Evolutionary conservation across 2,888 invertebrate genomes (phyloP), one percentile per base, ranked within the genome.

Genomic region (Agrochola lota): DNA sequence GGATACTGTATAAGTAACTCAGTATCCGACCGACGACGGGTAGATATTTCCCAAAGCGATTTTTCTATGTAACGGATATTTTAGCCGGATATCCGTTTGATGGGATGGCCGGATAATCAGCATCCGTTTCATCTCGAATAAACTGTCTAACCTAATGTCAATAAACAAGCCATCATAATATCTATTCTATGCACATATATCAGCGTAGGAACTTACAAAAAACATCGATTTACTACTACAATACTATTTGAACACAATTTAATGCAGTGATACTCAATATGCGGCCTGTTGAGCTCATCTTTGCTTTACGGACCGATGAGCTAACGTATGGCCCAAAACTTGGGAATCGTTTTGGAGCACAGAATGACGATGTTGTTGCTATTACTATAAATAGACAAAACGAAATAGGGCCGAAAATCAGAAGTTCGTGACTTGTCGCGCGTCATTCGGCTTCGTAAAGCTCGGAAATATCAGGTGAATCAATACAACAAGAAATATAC

Each of bases 141-240:
- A 57, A 20, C 35, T 26, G 2, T 15, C 5, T 72, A 35, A 55
- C 55, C 26, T 66, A 81, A 43, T 15, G 23, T 80, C 64, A 66
- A 52, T 66, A 52, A 52, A 59, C n/a, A 73, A 73, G 66, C 81
- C 26, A 59, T 66, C 59, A 35, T 23, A 40, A 26, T 62, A 62
- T 62, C 52, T 62, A 70, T 35, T 49, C 55, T 80, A 80, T 59
- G 49, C 63, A 80, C 55, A 83, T 71, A 30, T 23, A 74, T 63
- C 35, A 74, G 62, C 80, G 6, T 63, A 84, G 83, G 63, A 80
- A 84, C 83, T 80, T 67, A 75, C 69, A 63, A 75, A 71, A 73
- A 62, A 63, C 46, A 30, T 52, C 30, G 26, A 43, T 52, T 80
- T 73, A 84, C 20, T 30, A 62, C 46, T 67, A 75, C 8, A 80